Conservation (phyloP, 2,888 invertebrate species). For the Agrotis ipsilon region DNA sequence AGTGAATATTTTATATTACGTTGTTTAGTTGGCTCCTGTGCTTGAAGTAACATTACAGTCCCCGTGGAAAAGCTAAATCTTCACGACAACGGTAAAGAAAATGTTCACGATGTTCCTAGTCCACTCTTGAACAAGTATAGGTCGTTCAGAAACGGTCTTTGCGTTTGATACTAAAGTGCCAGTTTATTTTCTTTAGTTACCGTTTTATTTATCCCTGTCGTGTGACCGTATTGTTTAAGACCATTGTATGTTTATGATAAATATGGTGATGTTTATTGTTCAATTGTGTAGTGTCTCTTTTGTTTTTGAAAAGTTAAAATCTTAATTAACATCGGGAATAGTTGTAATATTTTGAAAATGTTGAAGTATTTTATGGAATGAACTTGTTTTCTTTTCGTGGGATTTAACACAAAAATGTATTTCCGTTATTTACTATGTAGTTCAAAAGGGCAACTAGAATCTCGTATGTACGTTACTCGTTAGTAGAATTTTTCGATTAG, state of each 20-base stretch:
- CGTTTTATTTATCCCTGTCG: constrained; percentile 13
- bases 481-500: neutral
- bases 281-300: constrained; percentile 19
- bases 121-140: constrained; percentile 69
- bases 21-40: constrained; percentile 41
- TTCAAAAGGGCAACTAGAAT: neutral
- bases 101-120: constrained; percentile 69
- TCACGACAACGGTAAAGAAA: constrained; percentile 67
- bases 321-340: constrained; percentile 40
- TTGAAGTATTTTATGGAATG: neutral
- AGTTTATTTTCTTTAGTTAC: constrained; percentile 10
- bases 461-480: no score
- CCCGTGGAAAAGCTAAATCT: constrained; percentile 72
- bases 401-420: neutral
- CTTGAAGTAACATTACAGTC: constrained; percentile 52
- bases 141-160: constrained; percentile 57
- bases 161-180: constrained; percentile 58
- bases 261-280: constrained; percentile 32
- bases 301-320: constrained; percentile 21
- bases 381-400: neutral
- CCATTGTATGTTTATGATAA: constrained; percentile 30
- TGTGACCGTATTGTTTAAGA: constrained; percentile 7
- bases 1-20: constrained; percentile 48
- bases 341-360: neutral
- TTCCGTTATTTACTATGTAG: no score